Conservation (phyloP, 2,113 vertebrate genomes). For the Monarcha castaneiventris region DNA sequence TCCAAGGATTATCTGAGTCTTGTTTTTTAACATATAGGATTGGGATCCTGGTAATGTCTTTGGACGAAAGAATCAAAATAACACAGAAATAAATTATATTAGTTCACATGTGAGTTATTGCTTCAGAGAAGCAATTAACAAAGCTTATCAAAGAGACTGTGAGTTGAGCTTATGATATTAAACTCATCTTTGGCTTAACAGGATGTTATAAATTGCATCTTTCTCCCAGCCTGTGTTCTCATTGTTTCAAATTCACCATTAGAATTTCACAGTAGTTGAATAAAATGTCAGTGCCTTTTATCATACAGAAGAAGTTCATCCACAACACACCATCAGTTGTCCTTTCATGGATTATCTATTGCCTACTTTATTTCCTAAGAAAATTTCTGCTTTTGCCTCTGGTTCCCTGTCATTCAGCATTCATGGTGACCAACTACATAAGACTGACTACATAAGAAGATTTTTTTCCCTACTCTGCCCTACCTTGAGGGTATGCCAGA, state of each 20-base stretch:
- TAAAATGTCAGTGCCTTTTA: neutral
- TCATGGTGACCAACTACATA: rapidly evolving
- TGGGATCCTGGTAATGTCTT: neutral
- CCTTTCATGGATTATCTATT: neutral
- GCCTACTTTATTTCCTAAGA: neutral
- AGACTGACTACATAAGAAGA: neutral
- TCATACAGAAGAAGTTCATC: neutral
- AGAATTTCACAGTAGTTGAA: neutral
- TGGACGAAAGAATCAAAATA: neutral
- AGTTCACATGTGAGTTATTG: neutral
- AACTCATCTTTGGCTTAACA: neutral
- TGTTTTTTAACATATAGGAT: neutral
- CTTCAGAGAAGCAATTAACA: neutral
- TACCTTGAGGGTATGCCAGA: neutral
- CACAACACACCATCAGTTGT: neutral
- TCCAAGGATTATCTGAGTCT: neutral
- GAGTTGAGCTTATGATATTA: neutral
- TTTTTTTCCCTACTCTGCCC: neutral
- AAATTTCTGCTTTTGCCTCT: neutral
- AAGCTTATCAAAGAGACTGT: neutral
- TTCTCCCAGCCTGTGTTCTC: neutral
- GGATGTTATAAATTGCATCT: neutral
- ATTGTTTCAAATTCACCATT: neutral
- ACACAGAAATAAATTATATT: neutral
- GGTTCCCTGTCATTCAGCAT: neutral